Percentiles rank a stretch among this genome's conserved stretches.
Evolutionary conservation across 2,888 invertebrate genomes (phyloP).

Genomic region (Adelphocoris suturalis): DNA sequence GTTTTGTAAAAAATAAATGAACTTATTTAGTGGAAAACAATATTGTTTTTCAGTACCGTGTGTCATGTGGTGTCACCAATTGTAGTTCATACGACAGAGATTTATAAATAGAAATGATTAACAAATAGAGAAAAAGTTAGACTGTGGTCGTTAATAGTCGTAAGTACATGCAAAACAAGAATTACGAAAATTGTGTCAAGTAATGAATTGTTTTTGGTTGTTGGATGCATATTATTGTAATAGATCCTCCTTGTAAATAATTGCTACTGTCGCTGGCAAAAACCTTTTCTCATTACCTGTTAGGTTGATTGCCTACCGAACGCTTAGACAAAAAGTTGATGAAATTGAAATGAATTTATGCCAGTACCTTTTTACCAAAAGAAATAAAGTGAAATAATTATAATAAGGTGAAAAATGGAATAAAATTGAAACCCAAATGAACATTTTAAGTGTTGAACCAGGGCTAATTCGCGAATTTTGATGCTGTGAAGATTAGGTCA

Average conservation of each 20-base stretch:
- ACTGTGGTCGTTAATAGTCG: not conserved
- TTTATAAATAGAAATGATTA: not conserved
- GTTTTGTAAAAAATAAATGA: not conserved
- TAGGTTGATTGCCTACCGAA: not conserved
- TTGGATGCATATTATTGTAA: not conserved
- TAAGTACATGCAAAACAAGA: not conserved
- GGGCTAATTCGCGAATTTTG: no score
- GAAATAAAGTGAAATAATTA: no score
- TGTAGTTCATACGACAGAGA: not conserved
- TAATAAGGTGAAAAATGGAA: no score
- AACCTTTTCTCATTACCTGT: not conserved
- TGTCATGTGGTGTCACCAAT: slow-evolving; percentile 24
- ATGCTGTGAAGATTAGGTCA: no score
- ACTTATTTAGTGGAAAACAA: not conserved
- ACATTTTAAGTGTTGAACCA: no score
- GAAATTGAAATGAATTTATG: no score
- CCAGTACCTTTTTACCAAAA: no score
- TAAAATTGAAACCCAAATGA: no score
- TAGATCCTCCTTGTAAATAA: slow-evolving; percentile 8
- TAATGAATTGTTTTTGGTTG: slow-evolving; percentile 6
- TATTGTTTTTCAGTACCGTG: not conserved
- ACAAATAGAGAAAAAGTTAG: slow-evolving; percentile 31
- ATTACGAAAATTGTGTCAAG: not conserved
- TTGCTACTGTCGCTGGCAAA: slow-evolving; percentile 4
- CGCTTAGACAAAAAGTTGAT: not conserved